A percentile compares a stretch with the other conserved stretches of the same genome.
Conservation (phyloP, 2,888 invertebrate genomes). For the Cataglyphis rosenhaueri region DNA sequence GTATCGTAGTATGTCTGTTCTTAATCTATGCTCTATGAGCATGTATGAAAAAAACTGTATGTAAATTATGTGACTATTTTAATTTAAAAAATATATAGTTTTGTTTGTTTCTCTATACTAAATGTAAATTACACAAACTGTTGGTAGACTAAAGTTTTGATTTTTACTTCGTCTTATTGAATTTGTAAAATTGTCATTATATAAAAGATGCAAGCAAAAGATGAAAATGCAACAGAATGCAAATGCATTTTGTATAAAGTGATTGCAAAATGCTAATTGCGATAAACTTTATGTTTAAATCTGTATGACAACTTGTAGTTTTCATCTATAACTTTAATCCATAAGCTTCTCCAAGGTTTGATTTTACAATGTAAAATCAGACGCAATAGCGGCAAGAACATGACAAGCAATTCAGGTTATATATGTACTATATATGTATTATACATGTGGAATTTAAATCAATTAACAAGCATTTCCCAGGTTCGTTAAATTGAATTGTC, state of each 20-base stretch:
- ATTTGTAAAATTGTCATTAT: not conserved
- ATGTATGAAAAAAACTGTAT: not conserved
- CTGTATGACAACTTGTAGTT: not conserved
- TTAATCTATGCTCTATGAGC: not conserved
- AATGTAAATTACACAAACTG: not conserved
- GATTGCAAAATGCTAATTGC: not conserved
- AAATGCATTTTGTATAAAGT: not conserved
- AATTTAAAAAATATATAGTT: not conserved
- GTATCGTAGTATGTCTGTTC: not conserved
- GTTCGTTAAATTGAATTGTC: conserved; percentile 21
- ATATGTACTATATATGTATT: not conserved
- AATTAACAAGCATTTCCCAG: conserved; percentile 52
- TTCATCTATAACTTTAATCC: not conserved
- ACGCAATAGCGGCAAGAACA: conserved; percentile 17
- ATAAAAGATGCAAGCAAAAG: not conserved
- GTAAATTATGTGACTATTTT: too few species aligned
- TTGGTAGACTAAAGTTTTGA: not conserved
- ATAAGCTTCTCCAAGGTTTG: conserved; percentile 15
- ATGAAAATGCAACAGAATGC: not conserved
- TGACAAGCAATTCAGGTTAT: not conserved
- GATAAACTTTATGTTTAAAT: not conserved
- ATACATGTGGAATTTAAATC: conserved; percentile 31
- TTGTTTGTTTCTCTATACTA: not conserved
- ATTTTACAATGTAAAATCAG: conserved; percentile 2
- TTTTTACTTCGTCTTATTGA: not conserved